phyloP scores from a whole-genome alignment of 2,888 invertebrate genomes.

The Dorcus hopei region DNA sequence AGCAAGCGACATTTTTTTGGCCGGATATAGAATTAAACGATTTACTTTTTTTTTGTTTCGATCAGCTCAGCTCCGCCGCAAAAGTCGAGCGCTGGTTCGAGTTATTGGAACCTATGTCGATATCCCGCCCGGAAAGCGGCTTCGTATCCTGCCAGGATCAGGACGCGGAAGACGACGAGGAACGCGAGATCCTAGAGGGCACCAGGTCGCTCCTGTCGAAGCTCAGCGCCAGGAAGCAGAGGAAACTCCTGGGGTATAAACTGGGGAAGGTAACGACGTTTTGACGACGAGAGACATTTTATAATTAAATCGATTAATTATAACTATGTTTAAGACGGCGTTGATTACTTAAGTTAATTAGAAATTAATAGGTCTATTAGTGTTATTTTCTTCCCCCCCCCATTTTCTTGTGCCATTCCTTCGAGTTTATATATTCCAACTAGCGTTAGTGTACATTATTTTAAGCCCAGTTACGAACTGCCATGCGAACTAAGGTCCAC shows the following conservation, averaged over 20 bases:
- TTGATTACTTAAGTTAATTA: not conserved
- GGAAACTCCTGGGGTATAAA: slow-evolving; percentile 65
- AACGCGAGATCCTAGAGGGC: slow-evolving; percentile 63
- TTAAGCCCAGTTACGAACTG: slow-evolving; percentile 23
- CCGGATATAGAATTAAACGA: too few relatives aligned
- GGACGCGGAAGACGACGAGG: slow-evolving; percentile 53
- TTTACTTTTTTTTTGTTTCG: slow-evolving; percentile 10
- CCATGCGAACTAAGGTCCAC: slow-evolving; percentile 8
- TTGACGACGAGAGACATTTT: slow-evolving; percentile 46
- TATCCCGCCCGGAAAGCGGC: slow-evolving; percentile 74
- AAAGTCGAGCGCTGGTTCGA: slow-evolving; percentile 83
- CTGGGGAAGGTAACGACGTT: slow-evolving; percentile 72
- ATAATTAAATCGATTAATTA: slow-evolving; percentile 30
- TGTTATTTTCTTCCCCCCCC: too few relatives aligned
- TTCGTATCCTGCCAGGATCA: slow-evolving; percentile 65
- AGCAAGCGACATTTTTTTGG: too few relatives aligned
- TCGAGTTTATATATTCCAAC: too few relatives aligned
- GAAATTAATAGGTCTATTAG: too few relatives aligned
- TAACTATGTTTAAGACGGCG: slow-evolving; percentile 25
- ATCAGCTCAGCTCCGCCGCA: slow-evolving; percentile 70
- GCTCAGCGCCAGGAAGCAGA: slow-evolving; percentile 67
- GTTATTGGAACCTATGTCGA: slow-evolving; percentile 60
- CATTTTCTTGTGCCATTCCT: too few relatives aligned
- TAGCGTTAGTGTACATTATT: slow-evolving; percentile 5
- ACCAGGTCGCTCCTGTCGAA: slow-evolving; percentile 66